These are phyloP conservation scores for Sturmia bella DNA, from an alignment of 2,888 invertebrate genomes.

Conservation along the genomic window DNA sequence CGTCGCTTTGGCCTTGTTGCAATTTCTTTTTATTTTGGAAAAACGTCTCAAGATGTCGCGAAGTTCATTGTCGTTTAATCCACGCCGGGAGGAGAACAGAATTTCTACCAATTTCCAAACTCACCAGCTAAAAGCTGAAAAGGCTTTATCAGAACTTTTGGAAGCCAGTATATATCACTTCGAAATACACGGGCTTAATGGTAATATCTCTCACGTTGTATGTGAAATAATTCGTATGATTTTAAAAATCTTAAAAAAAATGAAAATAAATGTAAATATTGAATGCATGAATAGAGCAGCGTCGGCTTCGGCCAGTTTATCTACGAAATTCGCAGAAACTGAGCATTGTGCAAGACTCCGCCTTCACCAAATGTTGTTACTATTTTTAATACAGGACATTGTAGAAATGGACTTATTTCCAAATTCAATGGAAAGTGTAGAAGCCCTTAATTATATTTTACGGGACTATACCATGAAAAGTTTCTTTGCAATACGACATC, in stretches of 20 bases:
- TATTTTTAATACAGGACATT: conserved; percentile 73
- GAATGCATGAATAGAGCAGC: conserved; percentile 65
- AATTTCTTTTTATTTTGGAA: conserved; percentile 72
- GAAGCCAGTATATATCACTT: conserved; percentile 71
- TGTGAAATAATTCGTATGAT: conserved; percentile 69
- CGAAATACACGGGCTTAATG: conserved; percentile 50
- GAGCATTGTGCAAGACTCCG: conserved; percentile 74
- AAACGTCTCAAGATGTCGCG: conserved; percentile 72
- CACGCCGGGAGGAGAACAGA: not conserved
- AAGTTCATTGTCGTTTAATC: conserved; percentile 62
- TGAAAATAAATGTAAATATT: conserved; percentile 49
- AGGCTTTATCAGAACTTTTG: conserved; percentile 73
- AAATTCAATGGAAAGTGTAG: not conserved
- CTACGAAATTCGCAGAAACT: conserved; percentile 59
- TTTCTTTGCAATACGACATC: conserved; percentile 64
- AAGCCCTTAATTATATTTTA: conserved; percentile 69
- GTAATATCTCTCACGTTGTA: conserved; percentile 65
- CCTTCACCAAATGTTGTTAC: conserved; percentile 74
- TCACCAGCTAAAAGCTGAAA: conserved; percentile 73
- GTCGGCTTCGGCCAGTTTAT: conserved; percentile 64
- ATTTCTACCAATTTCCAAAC: not conserved
- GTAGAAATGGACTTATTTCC: conserved; percentile 47
- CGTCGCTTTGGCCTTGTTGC: conserved; percentile 72
- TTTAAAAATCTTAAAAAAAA: conserved; percentile 58
- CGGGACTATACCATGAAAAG: conserved; percentile 72